A percentile compares a stretch with the other conserved stretches of the same genome.
These are phyloP conservation scores for Ahaetulla prasina DNA, from an alignment of 2,113 vertebrate species.

Conservation along the genomic window DNA sequence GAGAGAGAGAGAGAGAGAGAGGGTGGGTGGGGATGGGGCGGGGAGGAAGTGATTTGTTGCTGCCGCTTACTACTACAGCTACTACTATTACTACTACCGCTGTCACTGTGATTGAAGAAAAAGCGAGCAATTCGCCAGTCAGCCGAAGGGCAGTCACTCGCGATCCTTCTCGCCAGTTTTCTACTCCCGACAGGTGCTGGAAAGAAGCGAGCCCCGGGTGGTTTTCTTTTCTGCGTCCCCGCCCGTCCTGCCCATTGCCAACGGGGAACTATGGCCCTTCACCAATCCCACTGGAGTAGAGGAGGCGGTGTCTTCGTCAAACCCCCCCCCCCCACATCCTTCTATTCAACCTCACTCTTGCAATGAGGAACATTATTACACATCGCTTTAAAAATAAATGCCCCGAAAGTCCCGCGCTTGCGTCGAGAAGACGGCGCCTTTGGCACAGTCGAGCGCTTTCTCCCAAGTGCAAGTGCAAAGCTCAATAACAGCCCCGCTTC, in stretches of 20 bases:
- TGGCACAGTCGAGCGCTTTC: background rate
- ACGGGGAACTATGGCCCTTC: background rate
- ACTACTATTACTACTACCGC: background rate
- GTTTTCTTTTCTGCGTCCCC: slow-evolving; percentile 33
- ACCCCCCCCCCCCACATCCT: background rate
- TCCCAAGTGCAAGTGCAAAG: background rate
- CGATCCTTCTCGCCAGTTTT: background rate
- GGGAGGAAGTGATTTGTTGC: slow-evolving; percentile 63
- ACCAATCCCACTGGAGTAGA: background rate
- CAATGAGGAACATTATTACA: background rate
- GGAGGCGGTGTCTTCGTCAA: background rate
- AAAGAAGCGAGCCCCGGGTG: background rate
- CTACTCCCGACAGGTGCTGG: background rate
- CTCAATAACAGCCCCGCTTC: background rate
- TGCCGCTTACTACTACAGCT: slow-evolving; percentile 27
- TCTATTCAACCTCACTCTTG: background rate
- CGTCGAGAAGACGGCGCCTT: background rate
- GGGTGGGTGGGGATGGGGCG: slow-evolving; percentile 11
- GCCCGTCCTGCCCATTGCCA: slow-evolving; percentile 23
- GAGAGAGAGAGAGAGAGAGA: too few relatives aligned
- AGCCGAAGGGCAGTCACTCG: background rate
- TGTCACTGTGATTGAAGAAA: slow-evolving; percentile 59
- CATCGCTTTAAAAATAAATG: background rate
- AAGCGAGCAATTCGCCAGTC: background rate
- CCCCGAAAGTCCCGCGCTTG: background rate